A percentile compares a stretch with the other conserved stretches of the same genome.
phyloP scores from a whole-genome alignment of 2,797 vertebrate genomes.

The Melopsittacus undulatus region DNA sequence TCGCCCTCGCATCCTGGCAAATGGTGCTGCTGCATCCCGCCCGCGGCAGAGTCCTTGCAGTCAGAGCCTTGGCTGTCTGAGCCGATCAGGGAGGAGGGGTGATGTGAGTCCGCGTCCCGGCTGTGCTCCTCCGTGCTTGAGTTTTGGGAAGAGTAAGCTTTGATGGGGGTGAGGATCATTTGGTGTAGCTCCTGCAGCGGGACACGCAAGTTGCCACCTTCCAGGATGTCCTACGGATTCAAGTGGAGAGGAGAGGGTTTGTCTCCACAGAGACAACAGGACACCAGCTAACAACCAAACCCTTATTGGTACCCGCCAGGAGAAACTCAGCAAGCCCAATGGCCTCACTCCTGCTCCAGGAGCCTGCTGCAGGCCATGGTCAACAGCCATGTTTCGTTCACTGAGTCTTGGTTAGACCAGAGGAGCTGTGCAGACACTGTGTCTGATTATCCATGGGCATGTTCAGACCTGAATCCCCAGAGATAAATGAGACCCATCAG shows the following conservation, averaged over 20 bases:
- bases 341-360: background rate
- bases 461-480: background rate
- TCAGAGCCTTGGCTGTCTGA: conserved; percentile 68
- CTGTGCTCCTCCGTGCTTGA: conserved; percentile 76
- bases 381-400: accelerated
- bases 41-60: conserved; percentile 76
- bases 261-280: background rate
- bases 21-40: conserved; percentile 81
- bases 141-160: conserved; percentile 81
- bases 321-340: background rate
- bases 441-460: background rate
- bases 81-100: conserved; percentile 80
- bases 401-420: background rate
- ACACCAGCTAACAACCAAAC: accelerated
- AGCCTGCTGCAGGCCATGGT: background rate
- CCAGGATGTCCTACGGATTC: conserved; percentile 87
- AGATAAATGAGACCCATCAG: accelerated
- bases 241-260: background rate
- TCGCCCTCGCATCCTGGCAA: conserved; percentile 87
- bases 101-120: conserved; percentile 69
- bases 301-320: too few relatives aligned
- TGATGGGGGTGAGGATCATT: conserved; percentile 98
- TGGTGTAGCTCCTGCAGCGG: conserved; percentile 96
- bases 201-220: conserved; percentile 89
- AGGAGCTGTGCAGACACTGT: background rate